Evolutionary conservation across 2,888 invertebrate species (phyloP), one percentile per base, ranked within the genome.

Genomic region (Hemithea aestivaria): DNA sequence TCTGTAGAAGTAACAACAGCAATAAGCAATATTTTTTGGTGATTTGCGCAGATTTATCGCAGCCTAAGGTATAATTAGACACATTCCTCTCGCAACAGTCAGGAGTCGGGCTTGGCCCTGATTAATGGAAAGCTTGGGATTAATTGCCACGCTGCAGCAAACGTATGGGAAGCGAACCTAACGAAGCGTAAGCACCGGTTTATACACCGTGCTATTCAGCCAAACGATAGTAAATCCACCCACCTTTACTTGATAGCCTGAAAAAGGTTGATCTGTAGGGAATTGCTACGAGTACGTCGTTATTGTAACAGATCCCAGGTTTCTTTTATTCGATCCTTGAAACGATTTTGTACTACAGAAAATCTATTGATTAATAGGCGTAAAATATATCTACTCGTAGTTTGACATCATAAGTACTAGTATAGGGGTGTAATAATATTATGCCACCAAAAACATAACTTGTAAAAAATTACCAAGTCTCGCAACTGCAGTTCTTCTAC

Each of bases 111-210:
- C 39, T 45, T 42, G 47, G 37, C 40, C 36, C 43, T 47, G 48
- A 48, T 53, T 45, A 49, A 53, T 51, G 45, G 51, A 48, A 47
- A 40, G 51, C 45, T 51, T 35, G 47, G 35, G 39, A 51, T 53
- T 51, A 53, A 53, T 53, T 46, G 44, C 44, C 26, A 16, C 26
- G 30, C 40, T 43, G 43, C 40, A 41, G 36, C 40, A 38, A 45
- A 33, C 42, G 40, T 45, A 42, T 35, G 11, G 34, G 34, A 11
- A 28, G 35, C n/a, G 2, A 25, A 36, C 22, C 32, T 33, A 38
- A 35, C 41, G 27, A 28, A 41, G 35, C 29, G 32, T 45, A 29
- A 42, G 30, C 26, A 34, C 26, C 9, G 26, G 27, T 30, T 28
- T 21, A 34, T 20, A 27, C 11, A 28, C 7, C 6, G 20, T 16